phyloP scores from a whole-genome alignment of 2,888 invertebrate genomes.

The Copidosoma aretas region DNA sequence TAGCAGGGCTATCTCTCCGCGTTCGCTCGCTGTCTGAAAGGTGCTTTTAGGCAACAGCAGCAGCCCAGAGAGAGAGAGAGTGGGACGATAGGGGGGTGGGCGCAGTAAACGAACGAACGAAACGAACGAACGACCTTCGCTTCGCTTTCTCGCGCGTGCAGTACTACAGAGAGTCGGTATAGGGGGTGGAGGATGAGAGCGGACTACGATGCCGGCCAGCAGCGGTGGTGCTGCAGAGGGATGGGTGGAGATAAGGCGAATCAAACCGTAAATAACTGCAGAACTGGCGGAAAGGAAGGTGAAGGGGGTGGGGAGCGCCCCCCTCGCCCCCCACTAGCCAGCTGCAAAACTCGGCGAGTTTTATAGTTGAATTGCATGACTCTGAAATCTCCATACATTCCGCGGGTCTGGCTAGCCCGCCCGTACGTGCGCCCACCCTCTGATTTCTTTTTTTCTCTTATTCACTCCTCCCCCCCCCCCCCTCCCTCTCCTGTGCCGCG shows the following conservation, averaged over 20 bases:
- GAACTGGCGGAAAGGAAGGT: constrained; percentile 55
- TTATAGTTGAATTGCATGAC: constrained; percentile 63
- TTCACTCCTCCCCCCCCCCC: constrained; percentile 13
- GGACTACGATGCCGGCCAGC: constrained; percentile 39
- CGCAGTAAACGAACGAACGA: not conserved
- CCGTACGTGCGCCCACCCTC: too few relatives aligned
- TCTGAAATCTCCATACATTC: constrained; percentile 60
- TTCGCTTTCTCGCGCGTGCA: constrained; percentile 35
- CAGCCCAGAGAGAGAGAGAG: constrained; percentile 24
- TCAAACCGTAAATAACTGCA: constrained; percentile 63
- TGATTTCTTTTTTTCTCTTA: constrained; percentile 8
- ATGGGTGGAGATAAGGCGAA: constrained; percentile 60
- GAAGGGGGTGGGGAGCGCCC: constrained; percentile 39
- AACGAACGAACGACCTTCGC: constrained; percentile 37
- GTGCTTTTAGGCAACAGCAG: constrained; percentile 33
- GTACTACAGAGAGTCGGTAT: not conserved
- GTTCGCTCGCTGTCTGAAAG: constrained; percentile 36
- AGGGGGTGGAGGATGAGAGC: too few relatives aligned
- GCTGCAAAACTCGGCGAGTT: constrained; percentile 62
- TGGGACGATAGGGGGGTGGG: not conserved
- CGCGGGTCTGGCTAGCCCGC: constrained; percentile 37
- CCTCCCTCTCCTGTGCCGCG: constrained; percentile 25
- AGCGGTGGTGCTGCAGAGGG: constrained; percentile 41
- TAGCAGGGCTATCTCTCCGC: constrained; percentile 28
- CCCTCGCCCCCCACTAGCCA: constrained; percentile 52